Base-by-base conservation (phyloP, 1,140 invertebrate species). In the Zaprionus nigranus region DNA sequence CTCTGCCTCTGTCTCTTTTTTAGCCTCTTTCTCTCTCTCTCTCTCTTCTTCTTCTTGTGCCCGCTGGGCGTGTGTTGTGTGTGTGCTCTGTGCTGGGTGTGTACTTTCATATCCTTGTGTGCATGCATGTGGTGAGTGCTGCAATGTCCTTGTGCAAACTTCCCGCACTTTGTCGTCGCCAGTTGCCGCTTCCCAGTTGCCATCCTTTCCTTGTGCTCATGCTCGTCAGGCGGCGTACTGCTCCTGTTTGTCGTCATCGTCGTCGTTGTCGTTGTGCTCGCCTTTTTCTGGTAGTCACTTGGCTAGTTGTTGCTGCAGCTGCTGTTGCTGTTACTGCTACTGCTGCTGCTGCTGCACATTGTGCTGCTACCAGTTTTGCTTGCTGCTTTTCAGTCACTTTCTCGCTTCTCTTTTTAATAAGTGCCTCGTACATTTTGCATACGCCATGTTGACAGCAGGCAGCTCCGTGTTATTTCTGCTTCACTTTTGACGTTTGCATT, bases 91-190 rank as follows among this genome's bases (percentile, higher is more conserved):
- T 46, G 59, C 28, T 46, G 68, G 51, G 62, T 81, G 56, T 68
- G 78, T 65, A 40, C 75, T 70, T 69, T 87, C 74, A 88, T 87
- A 87, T 88, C 84, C 81, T 88, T 87, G 78, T 87, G 84, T 87
- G 84, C 85, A 90, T 90, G 85, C 85, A 90, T 88, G 85, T 88
- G 85, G 85, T 82, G 81, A 81, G 28, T 82, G 86, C 85, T 82
- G 86, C 85, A 90, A 90, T 90, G 83, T 87, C 83, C 84, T 87
- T 87, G 83, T 81, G 86, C 85, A 90, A 90, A 90, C 85, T 90
- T 90, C 79, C 84, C 84, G 78, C 81, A 87, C 80, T 88, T 87
- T 88, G 84, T 88, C 83, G 82, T 82, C 60, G 75, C 65, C 72
- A 22, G 64, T 68, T 74, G 57, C 43, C 28, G 36, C 57, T 71